Evolutionary conservation across 2,797 vertebrate species (phyloP), one percentile per base, ranked within the genome.

Genomic region (Fratercula arctica): DNA sequence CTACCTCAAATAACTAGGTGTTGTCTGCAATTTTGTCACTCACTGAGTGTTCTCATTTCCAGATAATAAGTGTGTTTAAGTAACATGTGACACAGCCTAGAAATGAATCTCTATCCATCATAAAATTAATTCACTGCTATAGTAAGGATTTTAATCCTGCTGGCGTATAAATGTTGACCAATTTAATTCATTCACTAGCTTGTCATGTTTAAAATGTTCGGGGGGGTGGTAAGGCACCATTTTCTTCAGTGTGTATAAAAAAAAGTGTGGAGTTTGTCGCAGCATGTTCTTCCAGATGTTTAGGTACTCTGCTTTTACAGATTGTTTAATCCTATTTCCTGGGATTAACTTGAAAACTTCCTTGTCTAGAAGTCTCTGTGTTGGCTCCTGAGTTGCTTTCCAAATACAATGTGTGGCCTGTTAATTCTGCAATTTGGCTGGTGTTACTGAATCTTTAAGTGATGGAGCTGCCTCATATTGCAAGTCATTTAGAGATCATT

Each of bases 1-100:
- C 56, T 85, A 64, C 67, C 68, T 83, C 81, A 92, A 59, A 79
- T 85, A 85, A 61, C 41, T 87, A 77, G 45, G 16, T 9, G 29
- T 68, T 89, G 41, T 85, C 46, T 85, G 72, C 48, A 77, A 20
- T 89, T 94, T 94, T 93, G 77, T 80, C 33, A n/a, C 68, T 90
- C 37, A 6, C 60, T 85, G 72, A 25, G n/a, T 82, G 56, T 82
- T 87, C 78, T 87, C 29, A 28, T 89, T 96, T 94, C 50, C 63
- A 94, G 46, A 73, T 41, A 57, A 60, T 41, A 81, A 85, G 48
- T 57, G 51, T 86, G 57, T 87, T 92, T 87, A 78, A 94, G 28
- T 59, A 85, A 60, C 18, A 33, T 33, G 43, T 76, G 77, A 29
- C 9, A 43, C 19, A 88, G 57, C 51, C 57, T 95, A 59, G 78